phyloP scores from a whole-genome alignment of 1,140 invertebrate species.

The Dolichoris vasculosae region DNA sequence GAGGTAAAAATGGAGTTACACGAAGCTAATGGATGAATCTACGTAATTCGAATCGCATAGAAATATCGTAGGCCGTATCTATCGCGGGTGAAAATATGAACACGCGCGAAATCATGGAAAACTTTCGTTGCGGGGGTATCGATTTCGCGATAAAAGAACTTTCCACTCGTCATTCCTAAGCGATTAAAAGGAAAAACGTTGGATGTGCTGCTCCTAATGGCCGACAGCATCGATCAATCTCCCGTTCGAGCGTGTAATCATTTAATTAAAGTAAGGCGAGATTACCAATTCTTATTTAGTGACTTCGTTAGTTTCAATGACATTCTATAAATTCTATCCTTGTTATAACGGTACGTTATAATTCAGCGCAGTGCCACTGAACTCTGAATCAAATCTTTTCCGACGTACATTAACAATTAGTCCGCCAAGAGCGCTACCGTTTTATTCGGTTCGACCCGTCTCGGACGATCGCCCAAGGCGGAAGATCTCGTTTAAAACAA shows the following conservation, averaged over 20 bases:
- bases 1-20: neutral
- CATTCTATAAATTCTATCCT: slow-evolving; percentile 18
- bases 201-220: neutral
- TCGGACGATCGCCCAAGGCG: neutral
- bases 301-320: neutral
- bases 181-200: slow-evolving; percentile 3
- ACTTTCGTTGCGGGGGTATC: neutral
- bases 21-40: neutral
- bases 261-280: neutral
- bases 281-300: slow-evolving; percentile 34
- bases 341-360: neutral
- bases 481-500: slow-evolving; percentile 18
- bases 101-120: neutral
- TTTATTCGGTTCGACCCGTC: neutral
- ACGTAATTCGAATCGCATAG: neutral
- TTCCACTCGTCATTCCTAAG: neutral
- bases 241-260: neutral
- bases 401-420: neutral
- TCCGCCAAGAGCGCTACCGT: neutral
- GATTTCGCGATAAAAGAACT: neutral
- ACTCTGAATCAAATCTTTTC: slow-evolving; percentile 10
- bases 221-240: neutral
- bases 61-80: neutral
- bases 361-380: neutral
- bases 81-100: too few relatives aligned